phyloP scores from a whole-genome alignment of 2,797 vertebrate genomes.

The Syngnathus rostellatus region DNA sequence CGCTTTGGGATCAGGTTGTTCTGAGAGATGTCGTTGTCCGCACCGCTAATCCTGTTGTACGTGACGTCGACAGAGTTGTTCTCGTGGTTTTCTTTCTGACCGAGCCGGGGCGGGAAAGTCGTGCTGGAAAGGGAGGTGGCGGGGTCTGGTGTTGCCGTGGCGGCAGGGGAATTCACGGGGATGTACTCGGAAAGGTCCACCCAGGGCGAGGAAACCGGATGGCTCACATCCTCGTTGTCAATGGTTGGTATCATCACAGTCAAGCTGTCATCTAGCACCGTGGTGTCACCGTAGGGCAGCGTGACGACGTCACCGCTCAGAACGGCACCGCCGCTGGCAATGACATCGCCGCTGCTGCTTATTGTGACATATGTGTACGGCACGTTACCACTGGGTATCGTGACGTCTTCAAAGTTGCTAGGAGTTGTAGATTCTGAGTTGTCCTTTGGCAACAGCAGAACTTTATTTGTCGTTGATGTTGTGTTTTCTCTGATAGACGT shows the following conservation, averaged over 20 bases:
- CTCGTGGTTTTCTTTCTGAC: constrained; percentile 74
- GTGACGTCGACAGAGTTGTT: constrained; percentile 77
- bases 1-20: constrained; percentile 81
- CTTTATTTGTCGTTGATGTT: constrained; percentile 14
- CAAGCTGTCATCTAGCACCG: constrained; percentile 41
- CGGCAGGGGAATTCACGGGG: constrained; percentile 20
- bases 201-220: constrained; percentile 41
- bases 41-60: constrained; percentile 62
- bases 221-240: constrained; percentile 27
- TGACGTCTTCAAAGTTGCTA: constrained; percentile 26
- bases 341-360: constrained; percentile 33
- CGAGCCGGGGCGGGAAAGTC: constrained; percentile 21
- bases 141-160: constrained; percentile 15
- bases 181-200: constrained; percentile 63
- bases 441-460: constrained; percentile 28
- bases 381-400: constrained; percentile 29
- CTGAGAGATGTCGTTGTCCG: constrained; percentile 73
- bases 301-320: constrained; percentile 41
- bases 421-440: constrained; percentile 16
- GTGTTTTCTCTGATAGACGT: constrained; percentile 19
- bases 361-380: constrained; percentile 26
- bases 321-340: constrained; percentile 29
- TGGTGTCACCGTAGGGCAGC: constrained; percentile 40
- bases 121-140: constrained; percentile 8
- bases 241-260: constrained; percentile 42